A percentile compares a stretch with the other conserved stretches of the same genome.
Conservation (phyloP, 2,888 invertebrate species). For the Altica lythri region DNA sequence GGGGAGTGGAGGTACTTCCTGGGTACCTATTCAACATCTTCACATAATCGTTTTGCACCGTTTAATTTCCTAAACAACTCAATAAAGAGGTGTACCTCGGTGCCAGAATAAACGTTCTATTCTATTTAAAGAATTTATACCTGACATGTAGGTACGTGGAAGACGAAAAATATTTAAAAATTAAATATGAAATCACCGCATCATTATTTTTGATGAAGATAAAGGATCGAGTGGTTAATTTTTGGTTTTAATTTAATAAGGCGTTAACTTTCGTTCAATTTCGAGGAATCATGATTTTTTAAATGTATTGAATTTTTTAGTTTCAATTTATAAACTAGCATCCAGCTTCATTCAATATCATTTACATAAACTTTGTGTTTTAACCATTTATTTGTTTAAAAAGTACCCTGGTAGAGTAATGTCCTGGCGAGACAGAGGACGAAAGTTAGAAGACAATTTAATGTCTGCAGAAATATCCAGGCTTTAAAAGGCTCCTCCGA, state of each 20-base stretch:
- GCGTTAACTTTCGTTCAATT: conserved; percentile 5
- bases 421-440: too few species aligned
- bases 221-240: conserved; percentile 17
- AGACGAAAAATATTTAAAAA: conserved; percentile 30
- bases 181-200: conserved; percentile 29
- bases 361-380: too few species aligned
- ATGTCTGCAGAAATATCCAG: too few species aligned
- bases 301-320: too few species aligned
- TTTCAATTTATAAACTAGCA: too few species aligned
- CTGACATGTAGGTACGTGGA: conserved; percentile 42
- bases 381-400: too few species aligned
- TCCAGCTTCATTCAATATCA: too few species aligned
- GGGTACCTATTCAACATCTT: conserved; percentile 38
- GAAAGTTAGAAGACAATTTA: too few species aligned
- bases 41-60: conserved; percentile 41
- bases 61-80: conserved; percentile 53
- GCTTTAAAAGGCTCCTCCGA: too few species aligned
- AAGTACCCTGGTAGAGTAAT: too few species aligned
- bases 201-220: conserved; percentile 37
- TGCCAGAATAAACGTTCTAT: conserved; percentile 24
- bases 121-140: conserved; percentile 39
- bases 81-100: conserved; percentile 46
- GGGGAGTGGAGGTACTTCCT: conserved; percentile 49
- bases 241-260: conserved; percentile 6
- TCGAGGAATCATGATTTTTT: not conserved